Evolutionary conservation across 2,888 invertebrate species (phyloP).

Genomic region (Apamea epomidion): DNA sequence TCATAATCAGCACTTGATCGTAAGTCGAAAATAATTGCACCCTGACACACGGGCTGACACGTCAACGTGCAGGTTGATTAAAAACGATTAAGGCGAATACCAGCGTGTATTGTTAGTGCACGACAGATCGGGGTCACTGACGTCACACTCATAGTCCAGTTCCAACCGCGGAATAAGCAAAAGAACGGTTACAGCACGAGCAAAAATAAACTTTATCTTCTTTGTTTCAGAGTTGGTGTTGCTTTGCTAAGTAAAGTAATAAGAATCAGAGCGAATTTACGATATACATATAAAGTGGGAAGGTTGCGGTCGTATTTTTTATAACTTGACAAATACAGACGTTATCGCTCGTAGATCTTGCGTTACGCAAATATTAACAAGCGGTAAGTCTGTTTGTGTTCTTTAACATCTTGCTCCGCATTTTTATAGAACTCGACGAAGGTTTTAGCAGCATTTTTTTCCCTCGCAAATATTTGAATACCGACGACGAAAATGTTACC

Average conservation of each 20-base stretch:
- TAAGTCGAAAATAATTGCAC: slow-evolving; percentile 67
- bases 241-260: slow-evolving; percentile 22
- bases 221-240: slow-evolving; percentile 22
- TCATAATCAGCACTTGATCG: slow-evolving; percentile 52
- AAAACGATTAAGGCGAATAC: slow-evolving; percentile 64
- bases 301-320: slow-evolving; percentile 59
- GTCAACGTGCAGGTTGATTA: slow-evolving; percentile 63
- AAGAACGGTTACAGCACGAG: slow-evolving; percentile 6
- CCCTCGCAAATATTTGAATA: slow-evolving; percentile 14
- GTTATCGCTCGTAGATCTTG: slow-evolving; percentile 49
- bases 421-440: background rate
- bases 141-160: slow-evolving; percentile 62
- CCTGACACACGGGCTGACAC: slow-evolving; percentile 50
- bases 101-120: slow-evolving; percentile 62
- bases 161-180: slow-evolving; percentile 49
- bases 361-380: slow-evolving; percentile 32
- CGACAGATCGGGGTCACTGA: slow-evolving; percentile 64
- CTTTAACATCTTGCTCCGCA: background rate
- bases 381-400: slow-evolving; percentile 8
- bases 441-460: slow-evolving; percentile 13
- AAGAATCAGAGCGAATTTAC: slow-evolving; percentile 39
- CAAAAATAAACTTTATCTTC: slow-evolving; percentile 37
- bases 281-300: slow-evolving; percentile 45
- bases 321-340: slow-evolving; percentile 61
- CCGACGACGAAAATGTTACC: background rate